Conservation (phyloP, 2,888 invertebrate genomes). For the Ophion obscuratus region DNA sequence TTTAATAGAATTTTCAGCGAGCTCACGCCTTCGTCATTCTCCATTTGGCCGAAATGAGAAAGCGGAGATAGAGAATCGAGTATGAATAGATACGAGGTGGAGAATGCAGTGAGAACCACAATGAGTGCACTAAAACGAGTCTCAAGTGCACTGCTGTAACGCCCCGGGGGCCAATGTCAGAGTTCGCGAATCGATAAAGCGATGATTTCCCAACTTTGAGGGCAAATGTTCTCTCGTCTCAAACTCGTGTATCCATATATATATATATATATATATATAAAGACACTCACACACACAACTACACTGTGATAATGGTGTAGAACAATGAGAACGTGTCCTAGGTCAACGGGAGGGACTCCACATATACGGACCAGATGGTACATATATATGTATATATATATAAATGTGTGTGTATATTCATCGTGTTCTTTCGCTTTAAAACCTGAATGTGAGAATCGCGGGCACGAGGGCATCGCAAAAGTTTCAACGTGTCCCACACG, state of each 20-base stretch:
- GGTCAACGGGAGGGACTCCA: slow-evolving; percentile 39
- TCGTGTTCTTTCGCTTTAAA: slow-evolving; percentile 39
- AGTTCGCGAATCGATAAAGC: slow-evolving; percentile 71
- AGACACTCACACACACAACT: neutral
- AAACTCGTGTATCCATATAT: no score
- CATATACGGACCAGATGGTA: neutral
- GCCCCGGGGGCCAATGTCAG: slow-evolving; percentile 70
- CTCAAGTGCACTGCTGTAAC: slow-evolving; percentile 52
- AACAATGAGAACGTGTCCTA: slow-evolving; percentile 59
- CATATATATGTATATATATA: neutral
- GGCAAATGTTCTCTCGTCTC: slow-evolving; percentile 10
- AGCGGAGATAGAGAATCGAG: neutral
- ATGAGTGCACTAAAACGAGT: slow-evolving; percentile 30
- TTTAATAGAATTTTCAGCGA: no score
- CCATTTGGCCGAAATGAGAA: no score
- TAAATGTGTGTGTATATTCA: neutral
- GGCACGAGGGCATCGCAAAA: slow-evolving; percentile 45
- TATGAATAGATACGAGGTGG: slow-evolving; percentile 13
- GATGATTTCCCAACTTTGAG: slow-evolving; percentile 68
- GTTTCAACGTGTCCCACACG: slow-evolving; percentile 26
- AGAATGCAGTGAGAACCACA: slow-evolving; percentile 38
- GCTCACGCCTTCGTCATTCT: no score
- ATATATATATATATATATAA: no score
- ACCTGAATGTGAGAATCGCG: slow-evolving; percentile 54
- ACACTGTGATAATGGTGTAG: slow-evolving; percentile 35